Percentiles rank a stretch among this genome's conserved stretches.
These are phyloP conservation scores for Atlantisia rogersi DNA, from an alignment of 2,113 vertebrate genomes.

Conservation along the genomic window DNA sequence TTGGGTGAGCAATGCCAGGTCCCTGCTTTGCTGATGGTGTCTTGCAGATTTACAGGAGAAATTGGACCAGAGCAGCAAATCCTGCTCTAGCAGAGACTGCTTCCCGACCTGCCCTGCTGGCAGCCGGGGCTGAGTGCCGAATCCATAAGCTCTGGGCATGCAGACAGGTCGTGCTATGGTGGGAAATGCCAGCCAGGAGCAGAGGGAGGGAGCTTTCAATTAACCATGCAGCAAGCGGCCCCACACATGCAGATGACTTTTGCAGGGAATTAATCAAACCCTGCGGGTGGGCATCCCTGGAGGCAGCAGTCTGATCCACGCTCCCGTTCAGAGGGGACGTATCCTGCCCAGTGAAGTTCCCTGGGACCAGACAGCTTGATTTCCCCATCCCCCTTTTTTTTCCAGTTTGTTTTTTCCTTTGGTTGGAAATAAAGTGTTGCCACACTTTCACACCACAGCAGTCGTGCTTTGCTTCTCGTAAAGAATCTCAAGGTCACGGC, in stretches of 20 bases:
- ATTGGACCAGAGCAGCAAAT: neutral
- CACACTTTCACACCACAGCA: neutral
- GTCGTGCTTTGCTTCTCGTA: neutral
- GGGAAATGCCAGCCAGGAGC: neutral
- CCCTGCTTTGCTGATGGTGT: neutral
- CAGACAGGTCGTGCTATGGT: neutral
- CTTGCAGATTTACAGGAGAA: neutral
- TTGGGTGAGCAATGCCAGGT: rapidly evolving
- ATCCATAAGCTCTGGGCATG: neutral
- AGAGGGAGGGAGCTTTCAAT: neutral
- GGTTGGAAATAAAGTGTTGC: neutral
- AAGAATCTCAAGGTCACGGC: constrained; percentile 8
- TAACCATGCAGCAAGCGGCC: neutral
- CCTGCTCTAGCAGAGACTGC: neutral
- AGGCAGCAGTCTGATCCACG: neutral
- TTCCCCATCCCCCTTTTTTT: neutral
- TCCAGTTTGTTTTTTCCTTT: neutral
- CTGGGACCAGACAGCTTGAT: neutral
- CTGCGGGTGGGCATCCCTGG: neutral
- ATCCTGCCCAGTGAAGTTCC: neutral
- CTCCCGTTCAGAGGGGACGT: rapidly evolving
- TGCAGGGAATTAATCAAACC: neutral
- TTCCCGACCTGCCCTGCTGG: neutral
- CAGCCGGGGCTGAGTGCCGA: rapidly evolving
- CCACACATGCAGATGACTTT: neutral